Evolutionary conservation across 2,888 invertebrate species (phyloP).

Genomic region (Hirtodrosophila confusa): DNA sequence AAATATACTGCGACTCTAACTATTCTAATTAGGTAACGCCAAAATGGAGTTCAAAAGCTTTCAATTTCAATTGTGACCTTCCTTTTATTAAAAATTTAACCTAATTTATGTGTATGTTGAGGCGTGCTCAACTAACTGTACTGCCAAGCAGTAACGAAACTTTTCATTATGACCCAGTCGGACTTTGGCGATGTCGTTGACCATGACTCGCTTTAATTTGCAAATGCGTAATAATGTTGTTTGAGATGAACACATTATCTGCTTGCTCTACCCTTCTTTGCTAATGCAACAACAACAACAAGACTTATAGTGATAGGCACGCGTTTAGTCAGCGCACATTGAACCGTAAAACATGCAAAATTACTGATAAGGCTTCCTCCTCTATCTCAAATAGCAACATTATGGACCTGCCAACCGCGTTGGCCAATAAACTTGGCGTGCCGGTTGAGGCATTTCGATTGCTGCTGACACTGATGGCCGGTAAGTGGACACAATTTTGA

Average conservation of each 20-base stretch:
- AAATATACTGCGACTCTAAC: constrained; percentile 12
- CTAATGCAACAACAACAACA: constrained; percentile 4
- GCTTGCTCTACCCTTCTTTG: neutral
- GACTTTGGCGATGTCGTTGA: constrained; percentile 4
- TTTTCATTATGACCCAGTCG: constrained; percentile 23
- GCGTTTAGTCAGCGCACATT: constrained; percentile 22
- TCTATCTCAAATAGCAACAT: neutral
- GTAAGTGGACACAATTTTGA: constrained; percentile 82
- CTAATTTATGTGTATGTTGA: neutral
- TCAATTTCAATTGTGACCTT: neutral
- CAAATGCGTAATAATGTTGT: constrained; percentile 20
- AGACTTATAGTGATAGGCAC: constrained; percentile 6
- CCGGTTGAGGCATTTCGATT: constrained; percentile 88
- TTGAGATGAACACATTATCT: constrained; percentile 19
- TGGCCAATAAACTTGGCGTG: constrained; percentile 84
- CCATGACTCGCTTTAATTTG: constrained; percentile 20
- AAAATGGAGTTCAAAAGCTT: constrained; percentile 4
- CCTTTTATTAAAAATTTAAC: constrained; percentile 33
- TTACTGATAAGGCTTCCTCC: constrained; percentile 34
- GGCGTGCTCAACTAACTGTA: neutral
- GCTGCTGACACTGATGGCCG: constrained; percentile 87
- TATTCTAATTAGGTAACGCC: constrained; percentile 42
- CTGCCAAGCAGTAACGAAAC: neutral
- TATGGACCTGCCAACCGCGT: constrained; percentile 10
- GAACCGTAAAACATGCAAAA: constrained; percentile 12